phyloP scores from a whole-genome alignment of 2,888 invertebrate genomes.

The Xylophagus ater region DNA sequence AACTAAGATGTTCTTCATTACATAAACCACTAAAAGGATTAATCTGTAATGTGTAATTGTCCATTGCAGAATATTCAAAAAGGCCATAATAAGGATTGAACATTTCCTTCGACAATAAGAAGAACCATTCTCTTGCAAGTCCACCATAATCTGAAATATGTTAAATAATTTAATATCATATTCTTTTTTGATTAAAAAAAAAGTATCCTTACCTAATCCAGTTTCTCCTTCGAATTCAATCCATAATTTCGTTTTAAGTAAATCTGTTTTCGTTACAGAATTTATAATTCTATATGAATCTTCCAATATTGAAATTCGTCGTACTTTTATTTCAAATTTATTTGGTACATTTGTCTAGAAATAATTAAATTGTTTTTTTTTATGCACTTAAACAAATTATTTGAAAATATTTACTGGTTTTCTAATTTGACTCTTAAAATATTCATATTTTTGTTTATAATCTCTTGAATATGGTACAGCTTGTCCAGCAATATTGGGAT shows the following conservation, averaged over 20 bases:
- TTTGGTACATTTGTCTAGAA: slow-evolving; percentile 87
- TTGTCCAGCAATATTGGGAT: slow-evolving; percentile 93
- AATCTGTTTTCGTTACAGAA: slow-evolving; percentile 77
- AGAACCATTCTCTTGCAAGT: slow-evolving; percentile 96
- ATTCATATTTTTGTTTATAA: slow-evolving; percentile 98
- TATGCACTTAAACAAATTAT: slow-evolving; percentile 28
- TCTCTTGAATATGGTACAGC: slow-evolving; percentile 98
- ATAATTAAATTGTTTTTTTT: slow-evolving; percentile 15
- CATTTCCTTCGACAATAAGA: slow-evolving; percentile 96
- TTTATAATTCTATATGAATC: slow-evolving; percentile 95
- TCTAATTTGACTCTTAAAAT: slow-evolving; percentile 89
- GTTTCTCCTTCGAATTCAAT: slow-evolving; percentile 98
- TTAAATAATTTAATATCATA: neutral
- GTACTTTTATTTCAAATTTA: slow-evolving; percentile 93
- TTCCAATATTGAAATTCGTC: slow-evolving; percentile 84
- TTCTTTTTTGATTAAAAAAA: neutral
- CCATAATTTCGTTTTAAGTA: slow-evolving; percentile 96
- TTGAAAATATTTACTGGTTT: slow-evolving; percentile 91
- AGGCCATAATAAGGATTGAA: slow-evolving; percentile 99
- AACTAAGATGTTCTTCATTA: slow-evolving; percentile 94
- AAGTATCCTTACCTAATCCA: slow-evolving; percentile 51
- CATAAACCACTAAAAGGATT: slow-evolving; percentile 96
- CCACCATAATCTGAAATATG: slow-evolving; percentile 84
- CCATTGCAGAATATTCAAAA: slow-evolving; percentile 99
- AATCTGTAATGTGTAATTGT: slow-evolving; percentile 97